These are phyloP conservation scores for Catostomus latipinnis DNA, from an alignment of 2,797 vertebrate species.

Conservation along the genomic window DNA sequence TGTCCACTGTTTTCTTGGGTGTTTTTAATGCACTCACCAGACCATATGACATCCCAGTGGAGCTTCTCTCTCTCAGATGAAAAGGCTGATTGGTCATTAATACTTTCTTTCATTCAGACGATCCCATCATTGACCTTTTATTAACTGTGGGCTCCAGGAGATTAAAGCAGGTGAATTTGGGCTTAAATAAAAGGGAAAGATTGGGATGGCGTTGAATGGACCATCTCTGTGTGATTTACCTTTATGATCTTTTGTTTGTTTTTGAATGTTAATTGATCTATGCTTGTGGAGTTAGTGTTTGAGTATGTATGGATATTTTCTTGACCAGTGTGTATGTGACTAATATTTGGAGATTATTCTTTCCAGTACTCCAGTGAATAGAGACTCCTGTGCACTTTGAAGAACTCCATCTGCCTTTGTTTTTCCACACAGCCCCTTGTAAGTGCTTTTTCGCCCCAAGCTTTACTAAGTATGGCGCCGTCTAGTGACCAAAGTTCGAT, in stretches of 20 bases:
- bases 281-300: conserved; percentile 50
- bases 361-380: conserved; percentile 58
- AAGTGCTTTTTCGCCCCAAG: conserved; percentile 79
- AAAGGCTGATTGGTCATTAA: background rate
- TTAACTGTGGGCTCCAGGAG: conserved; percentile 32
- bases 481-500: conserved; percentile 68
- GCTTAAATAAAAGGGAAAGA: conserved; percentile 70
- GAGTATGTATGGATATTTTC: conserved; percentile 34
- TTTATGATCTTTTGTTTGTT: conserved; percentile 21
- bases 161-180: conserved; percentile 39
- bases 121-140: conserved; percentile 28
- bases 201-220: conserved; percentile 62
- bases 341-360: conserved; percentile 67
- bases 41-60: conserved; percentile 33
- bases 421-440: conserved; percentile 73
- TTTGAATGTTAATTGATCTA: conserved; percentile 63
- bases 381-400: conserved; percentile 88
- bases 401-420: conserved; percentile 83
- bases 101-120: background rate
- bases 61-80: conserved; percentile 16
- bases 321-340: conserved; percentile 48
- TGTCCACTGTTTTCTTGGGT: background rate
- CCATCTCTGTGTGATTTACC: conserved; percentile 57
- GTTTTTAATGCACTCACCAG: conserved; percentile 36
- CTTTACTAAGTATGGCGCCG: conserved; percentile 32